Conservation (phyloP, 1,140 invertebrate genomes). For the Coboldia fuscipes region DNA sequence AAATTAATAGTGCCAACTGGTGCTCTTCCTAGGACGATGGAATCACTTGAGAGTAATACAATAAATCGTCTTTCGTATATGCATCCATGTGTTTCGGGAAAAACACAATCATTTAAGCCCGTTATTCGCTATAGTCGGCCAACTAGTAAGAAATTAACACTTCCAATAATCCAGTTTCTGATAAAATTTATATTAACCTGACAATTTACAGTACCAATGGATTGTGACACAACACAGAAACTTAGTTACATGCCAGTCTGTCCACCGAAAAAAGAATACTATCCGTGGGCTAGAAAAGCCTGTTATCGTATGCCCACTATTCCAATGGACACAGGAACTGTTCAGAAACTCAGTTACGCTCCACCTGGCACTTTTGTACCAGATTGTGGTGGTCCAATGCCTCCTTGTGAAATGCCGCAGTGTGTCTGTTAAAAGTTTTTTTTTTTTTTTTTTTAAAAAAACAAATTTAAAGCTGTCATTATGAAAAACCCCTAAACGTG, state of each 20-base stretch:
- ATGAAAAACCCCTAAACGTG: too few relatives aligned
- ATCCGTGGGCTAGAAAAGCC: constrained; percentile 26
- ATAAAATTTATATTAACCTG: background rate
- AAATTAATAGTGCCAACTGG: constrained; percentile 26
- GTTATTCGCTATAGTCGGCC: constrained; percentile 19
- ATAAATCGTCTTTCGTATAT: constrained; percentile 28
- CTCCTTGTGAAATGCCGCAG: too few relatives aligned
- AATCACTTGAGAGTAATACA: constrained; percentile 26
- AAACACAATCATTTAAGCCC: constrained; percentile 17
- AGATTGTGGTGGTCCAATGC: constrained; percentile 12
- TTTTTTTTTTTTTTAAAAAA: too few relatives aligned
- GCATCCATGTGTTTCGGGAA: constrained; percentile 22
- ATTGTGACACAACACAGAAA: constrained; percentile 26
- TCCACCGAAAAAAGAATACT: constrained; percentile 20
- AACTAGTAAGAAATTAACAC: constrained; percentile 5
- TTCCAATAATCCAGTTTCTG: too few relatives aligned
- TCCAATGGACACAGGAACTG: constrained; percentile 26
- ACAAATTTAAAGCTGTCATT: too few relatives aligned
- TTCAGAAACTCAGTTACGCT: constrained; percentile 29
- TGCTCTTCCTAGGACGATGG: constrained; percentile 26
- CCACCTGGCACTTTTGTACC: constrained; percentile 24
- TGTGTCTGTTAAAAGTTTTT: too few relatives aligned
- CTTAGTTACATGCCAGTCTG: constrained; percentile 30
- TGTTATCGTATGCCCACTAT: constrained; percentile 6
- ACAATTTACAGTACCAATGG: constrained; percentile 22